These are phyloP conservation scores for Quadroppia sp. DNA, from an alignment of 2,888 invertebrate species.

Conservation along the genomic window DNA sequence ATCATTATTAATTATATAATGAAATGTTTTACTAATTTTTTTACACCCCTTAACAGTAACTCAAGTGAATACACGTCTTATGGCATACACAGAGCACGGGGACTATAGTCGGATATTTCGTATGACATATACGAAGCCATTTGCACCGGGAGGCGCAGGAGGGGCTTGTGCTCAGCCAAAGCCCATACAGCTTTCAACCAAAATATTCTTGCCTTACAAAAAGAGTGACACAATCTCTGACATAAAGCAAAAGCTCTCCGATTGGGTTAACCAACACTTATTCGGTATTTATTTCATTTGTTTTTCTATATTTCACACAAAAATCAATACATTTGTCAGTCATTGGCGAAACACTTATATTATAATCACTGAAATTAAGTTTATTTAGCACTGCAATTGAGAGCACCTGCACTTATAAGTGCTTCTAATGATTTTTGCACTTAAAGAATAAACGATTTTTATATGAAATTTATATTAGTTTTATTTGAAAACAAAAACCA, in stretches of 20 bases:
- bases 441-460: too few species aligned
- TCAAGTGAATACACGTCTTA: conserved; percentile 31
- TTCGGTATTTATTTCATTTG: neutral
- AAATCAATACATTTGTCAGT: too few species aligned
- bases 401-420: neutral
- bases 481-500: too few species aligned
- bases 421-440: too few species aligned
- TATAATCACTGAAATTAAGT: too few species aligned
- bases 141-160: neutral
- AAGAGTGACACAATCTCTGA: conserved; percentile 41
- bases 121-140: conserved; percentile 23
- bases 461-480: too few species aligned
- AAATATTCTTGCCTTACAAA: conserved; percentile 40
- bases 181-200: conserved; percentile 31
- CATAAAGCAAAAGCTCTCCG: conserved; percentile 38
- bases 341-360: too few species aligned
- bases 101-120: conserved; percentile 42
- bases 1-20: too few species aligned
- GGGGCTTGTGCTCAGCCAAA: neutral
- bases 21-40: neutral
- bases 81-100: conserved; percentile 43
- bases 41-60: neutral
- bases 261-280: conserved; percentile 40
- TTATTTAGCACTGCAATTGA: too few species aligned
- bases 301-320: conserved; percentile 21